A percentile compares a stretch with the other conserved stretches of the same genome.
Conservation (phyloP, 2,113 vertebrate species). For the Psilopsiagon aymara region DNA sequence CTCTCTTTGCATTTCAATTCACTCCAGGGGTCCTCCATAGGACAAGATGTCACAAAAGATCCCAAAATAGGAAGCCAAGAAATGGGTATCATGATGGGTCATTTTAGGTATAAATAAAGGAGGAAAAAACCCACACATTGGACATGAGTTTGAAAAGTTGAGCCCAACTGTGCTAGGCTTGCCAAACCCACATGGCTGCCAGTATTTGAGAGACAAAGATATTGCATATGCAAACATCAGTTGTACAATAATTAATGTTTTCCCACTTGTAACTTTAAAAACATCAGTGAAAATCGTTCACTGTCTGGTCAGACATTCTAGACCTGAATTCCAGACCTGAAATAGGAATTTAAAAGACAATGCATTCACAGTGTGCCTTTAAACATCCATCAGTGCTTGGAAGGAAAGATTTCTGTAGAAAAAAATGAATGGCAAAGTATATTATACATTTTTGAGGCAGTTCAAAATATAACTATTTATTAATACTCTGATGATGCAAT, state of each 20-base stretch:
- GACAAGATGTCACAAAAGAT: neutral
- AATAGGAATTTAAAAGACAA: neutral
- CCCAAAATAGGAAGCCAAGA: neutral
- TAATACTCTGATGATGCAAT: neutral
- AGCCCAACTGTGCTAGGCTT: neutral
- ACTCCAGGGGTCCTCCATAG: neutral
- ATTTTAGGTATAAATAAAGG: neutral
- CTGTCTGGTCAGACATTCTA: neutral
- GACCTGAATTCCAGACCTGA: neutral
- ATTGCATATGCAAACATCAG: neutral
- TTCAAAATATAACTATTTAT: neutral
- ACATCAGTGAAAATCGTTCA: neutral
- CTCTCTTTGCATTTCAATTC: neutral
- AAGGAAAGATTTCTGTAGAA: neutral
- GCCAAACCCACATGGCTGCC: neutral
- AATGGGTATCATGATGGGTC: neutral
- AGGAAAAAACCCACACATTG: neutral
- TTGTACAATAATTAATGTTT: neutral
- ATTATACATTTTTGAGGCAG: neutral
- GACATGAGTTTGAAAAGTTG: neutral
- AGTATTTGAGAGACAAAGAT: neutral
- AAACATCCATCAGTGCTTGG: neutral
- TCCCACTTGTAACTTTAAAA: neutral
- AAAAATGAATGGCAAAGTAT: neutral
- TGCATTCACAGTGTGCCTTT: neutral